Base-by-base conservation (phyloP, 1,140 invertebrate species). In the Pseudomyrmex concolor region DNA sequence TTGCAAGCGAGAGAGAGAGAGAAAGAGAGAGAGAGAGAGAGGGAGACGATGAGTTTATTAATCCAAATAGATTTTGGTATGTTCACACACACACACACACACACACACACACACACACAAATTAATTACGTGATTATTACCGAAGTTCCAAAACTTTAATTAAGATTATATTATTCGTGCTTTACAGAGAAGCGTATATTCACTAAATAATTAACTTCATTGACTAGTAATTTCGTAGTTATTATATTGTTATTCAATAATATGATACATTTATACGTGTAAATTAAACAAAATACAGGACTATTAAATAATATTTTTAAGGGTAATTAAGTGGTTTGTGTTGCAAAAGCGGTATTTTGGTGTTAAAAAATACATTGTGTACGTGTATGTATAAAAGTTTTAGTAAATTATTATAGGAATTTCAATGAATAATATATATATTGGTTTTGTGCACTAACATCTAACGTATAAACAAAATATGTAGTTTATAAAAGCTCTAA, bases 51-150 rank as follows among this genome's bases (percentile, higher is more conserved):
- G 43, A 1, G 2, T 48, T 43, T 48, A 43, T 67, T 59, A 78
- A 78, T 68, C 19, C 54, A 70, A 48, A 78, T 57, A 68, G 51
- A 48, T 68, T 19, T 67, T 66, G 54, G 50, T 70, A 48, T 25
- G 12, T 48, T 12, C 10, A n/a, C n/a, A n/a, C n/a, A n/a, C n/a
- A n/a, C n/a, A n/a, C n/a, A n/a, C n/a, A n/a, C n/a, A n/a, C n/a
- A n/a, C n/a, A n/a, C n/a, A n/a, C n/a, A n/a, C n/a, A n/a, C n/a
- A n/a, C n/a, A n/a, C n/a, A n/a, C n/a, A n/a, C n/a, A 70, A 59
- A 78, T 78, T 78, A 78, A 78, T 78, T 59, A 70, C 1, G 7
- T n/a, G 64, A 17, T 78, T 57, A 59, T 78, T 70, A 7, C 15
- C 59, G 15, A 78, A 34, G 19, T 70, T 59, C 48, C 54, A 2